Evolutionary conservation across 2,113 vertebrate genomes (phyloP).

Genomic region (Potamarius usumacintae): DNA sequence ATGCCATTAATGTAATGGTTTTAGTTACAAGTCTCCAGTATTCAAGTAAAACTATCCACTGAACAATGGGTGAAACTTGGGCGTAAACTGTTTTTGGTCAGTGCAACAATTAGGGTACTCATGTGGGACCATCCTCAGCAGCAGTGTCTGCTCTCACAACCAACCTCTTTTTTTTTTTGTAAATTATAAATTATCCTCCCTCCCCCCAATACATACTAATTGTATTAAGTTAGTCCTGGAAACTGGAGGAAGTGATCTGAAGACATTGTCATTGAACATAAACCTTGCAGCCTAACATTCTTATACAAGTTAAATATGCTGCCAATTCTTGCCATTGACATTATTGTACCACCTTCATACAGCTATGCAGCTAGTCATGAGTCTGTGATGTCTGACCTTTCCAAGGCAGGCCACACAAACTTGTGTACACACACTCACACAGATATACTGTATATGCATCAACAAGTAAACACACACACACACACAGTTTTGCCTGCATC

Average conservation of each 20-base stretch:
- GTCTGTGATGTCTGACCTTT: conserved; percentile 17
- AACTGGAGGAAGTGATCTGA: not conserved
- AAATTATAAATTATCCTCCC: not conserved
- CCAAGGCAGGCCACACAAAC: conserved; percentile 1
- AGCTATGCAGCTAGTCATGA: conserved; percentile 16
- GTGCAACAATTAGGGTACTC: not conserved
- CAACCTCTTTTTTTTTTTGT: not conserved
- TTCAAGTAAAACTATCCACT: not conserved
- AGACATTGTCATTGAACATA: conserved; percentile 3
- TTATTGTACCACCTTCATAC: conserved; percentile 34
- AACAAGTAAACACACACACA: not conserved
- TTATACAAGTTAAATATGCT: not conserved
- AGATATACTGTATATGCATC: not conserved
- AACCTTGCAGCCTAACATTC: not conserved
- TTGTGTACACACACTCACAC: not conserved
- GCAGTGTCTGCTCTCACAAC: not conserved
- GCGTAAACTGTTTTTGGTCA: not conserved
- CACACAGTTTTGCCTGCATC: conserved; percentile 29
- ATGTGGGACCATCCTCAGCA: not conserved
- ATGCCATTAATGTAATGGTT: no score
- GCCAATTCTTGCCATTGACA: not conserved
- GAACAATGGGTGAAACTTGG: not conserved
- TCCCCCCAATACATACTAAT: not conserved
- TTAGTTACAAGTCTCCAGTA: not conserved
- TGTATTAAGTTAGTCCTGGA: not conserved